phyloP scores from a whole-genome alignment of 1,140 invertebrate genomes.

The Branchinecta lindahli region DNA sequence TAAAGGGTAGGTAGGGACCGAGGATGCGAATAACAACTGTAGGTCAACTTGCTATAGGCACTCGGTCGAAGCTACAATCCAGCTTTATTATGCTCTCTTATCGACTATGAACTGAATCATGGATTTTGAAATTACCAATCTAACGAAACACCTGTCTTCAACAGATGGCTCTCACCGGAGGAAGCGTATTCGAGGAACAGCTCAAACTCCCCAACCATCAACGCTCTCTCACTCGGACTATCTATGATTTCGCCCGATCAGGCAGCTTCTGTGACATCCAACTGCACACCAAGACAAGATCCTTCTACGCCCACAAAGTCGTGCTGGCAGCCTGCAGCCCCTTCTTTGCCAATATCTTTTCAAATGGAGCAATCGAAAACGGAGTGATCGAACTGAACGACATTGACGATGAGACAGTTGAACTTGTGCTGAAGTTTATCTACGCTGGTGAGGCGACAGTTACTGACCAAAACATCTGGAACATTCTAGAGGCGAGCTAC shows the following conservation, averaged over 20 bases:
- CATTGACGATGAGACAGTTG: not conserved
- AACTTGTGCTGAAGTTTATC: not conserved
- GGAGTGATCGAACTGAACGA: not conserved
- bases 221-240: not conserved
- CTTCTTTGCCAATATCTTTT: not conserved
- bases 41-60: no score
- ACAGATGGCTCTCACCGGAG: not conserved
- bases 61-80: no score
- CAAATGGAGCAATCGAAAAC: not conserved
- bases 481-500: not conserved
- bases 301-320: not conserved
- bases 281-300: not conserved
- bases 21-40: no score
- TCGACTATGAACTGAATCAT: no score
- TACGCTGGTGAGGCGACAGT: not conserved
- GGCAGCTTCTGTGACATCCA: not conserved
- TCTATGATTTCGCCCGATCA: not conserved
- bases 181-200: not conserved
- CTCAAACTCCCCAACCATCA: not conserved
- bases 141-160: no score
- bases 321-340: not conserved
- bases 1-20: no score
- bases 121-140: no score
- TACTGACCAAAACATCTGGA: not conserved
- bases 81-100: no score